These are phyloP conservation scores for Cotesia vestalis DNA, from an alignment of 1,140 invertebrate genomes.

Conservation along the genomic window DNA sequence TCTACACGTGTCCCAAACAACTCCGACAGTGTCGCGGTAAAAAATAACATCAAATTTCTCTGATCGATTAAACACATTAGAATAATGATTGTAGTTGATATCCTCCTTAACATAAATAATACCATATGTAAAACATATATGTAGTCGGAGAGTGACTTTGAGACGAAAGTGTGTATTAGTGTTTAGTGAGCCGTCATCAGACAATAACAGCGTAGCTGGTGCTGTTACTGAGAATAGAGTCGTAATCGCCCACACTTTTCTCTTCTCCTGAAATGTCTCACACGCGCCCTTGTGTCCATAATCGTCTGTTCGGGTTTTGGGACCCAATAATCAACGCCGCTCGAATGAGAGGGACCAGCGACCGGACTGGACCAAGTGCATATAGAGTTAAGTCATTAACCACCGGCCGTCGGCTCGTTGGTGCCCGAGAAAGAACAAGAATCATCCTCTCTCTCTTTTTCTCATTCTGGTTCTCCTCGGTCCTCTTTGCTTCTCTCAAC, in stretches of 20 bases:
- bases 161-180: no score
- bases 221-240: background rate
- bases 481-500: background rate
- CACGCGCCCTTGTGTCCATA: conserved; percentile 26
- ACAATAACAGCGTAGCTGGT: no score
- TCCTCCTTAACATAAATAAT: background rate
- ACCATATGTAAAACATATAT: conserved; percentile 23
- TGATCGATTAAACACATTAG: no score
- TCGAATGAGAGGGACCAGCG: conserved; percentile 11
- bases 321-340: conserved; percentile 20
- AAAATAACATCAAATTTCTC: no score
- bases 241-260: conserved; percentile 14
- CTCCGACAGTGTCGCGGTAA: no score
- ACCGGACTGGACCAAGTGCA: conserved; percentile 49
- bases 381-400: conserved; percentile 59
- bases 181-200: no score
- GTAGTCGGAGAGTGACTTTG: no score
- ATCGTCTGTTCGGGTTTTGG: conserved; percentile 18
- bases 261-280: conserved; percentile 30
- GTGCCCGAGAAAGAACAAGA: conserved; percentile 40
- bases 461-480: conserved; percentile 19
- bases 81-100: no score
- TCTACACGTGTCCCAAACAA: no score
- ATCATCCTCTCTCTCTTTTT: conserved; percentile 4
- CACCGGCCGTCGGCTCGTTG: conserved; percentile 52